Conservation (phyloP, 2,797 vertebrate genomes). For the Tapirus indicus region DNA sequence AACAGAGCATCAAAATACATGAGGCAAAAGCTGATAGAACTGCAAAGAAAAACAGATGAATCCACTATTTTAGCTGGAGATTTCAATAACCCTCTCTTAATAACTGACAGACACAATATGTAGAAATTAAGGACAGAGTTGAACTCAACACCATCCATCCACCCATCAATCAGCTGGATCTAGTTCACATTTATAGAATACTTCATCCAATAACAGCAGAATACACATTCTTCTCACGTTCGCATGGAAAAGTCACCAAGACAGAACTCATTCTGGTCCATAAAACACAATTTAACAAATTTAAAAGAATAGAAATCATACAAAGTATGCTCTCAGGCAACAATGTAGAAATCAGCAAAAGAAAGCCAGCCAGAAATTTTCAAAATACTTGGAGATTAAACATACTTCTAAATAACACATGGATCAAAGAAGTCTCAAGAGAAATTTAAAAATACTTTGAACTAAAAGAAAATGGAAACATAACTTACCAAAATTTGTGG, state of each 20-base stretch:
- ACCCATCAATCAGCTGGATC: not conserved
- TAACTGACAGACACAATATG: not conserved
- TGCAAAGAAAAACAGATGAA: not conserved
- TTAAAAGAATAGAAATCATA: not conserved
- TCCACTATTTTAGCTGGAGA: not conserved
- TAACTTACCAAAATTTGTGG: not conserved
- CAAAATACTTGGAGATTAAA: not conserved
- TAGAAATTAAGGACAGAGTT: not conserved
- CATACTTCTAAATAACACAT: not conserved
- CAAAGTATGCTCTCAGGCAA: not conserved
- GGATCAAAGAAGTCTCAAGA: not conserved
- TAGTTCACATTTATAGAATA: not conserved
- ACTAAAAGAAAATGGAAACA: not conserved
- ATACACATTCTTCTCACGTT: slow-evolving; percentile 1
- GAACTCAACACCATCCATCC: not conserved
- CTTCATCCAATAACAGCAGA: not conserved
- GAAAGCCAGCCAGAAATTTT: not conserved
- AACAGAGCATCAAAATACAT: not conserved
- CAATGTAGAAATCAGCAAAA: not conserved
- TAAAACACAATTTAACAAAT: not conserved
- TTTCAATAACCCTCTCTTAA: not conserved
- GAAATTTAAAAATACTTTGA: not conserved
- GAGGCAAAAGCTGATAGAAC: not conserved
- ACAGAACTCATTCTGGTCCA: not conserved
- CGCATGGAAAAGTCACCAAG: not conserved